Evolutionary conservation across 2,888 invertebrate genomes (phyloP), one percentile per base, ranked within the genome.

Genomic region (Pachydiplax longipennis): DNA sequence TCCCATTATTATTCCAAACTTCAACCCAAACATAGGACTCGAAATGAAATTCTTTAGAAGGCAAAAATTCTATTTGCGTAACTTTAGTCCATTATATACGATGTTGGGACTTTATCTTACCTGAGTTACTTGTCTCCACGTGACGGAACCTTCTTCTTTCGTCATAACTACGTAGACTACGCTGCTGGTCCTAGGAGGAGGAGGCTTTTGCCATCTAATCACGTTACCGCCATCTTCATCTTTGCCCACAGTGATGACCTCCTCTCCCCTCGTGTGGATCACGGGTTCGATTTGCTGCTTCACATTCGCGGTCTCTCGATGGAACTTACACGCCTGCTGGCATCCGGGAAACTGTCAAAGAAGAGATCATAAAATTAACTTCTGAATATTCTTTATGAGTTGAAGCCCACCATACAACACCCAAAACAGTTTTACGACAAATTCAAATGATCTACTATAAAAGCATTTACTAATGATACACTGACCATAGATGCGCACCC

Each of bases 261-360:
- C 96, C 93, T 96, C 96, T 65, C 96, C 96, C 92, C 96, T 96
- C 58, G 96, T 96, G 93, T 96, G 96, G 92, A 96, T 96, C 92
- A 96, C 96, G 73, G 96, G 96, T 93, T 96, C 96, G 58, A 95
- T 95, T 93, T 96, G 96, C 91, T 96, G 95, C 31, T 95, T 73
- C 58, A 81, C 95, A 91, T 95, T 94, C 31, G 94, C 93, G 80
- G 95, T 95, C 44, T 87, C 87, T 83, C 95, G 95, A 93, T 96
- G 96, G 93, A 96, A 96, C 92, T 96, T 95, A 93, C 96, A 96
- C 48, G 96, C 96, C 92, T 96, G 96, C 94, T 96, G 96, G 93
- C 96, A 96, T 90, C 96, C 96, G 90, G 96, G 96, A 93, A 96
- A 96, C 96, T 96, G 95, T 91, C 94, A 95, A 92, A 93, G 90